Conservation (phyloP, 1,140 invertebrate genomes). For the Rhopalosiphum padi region DNA sequence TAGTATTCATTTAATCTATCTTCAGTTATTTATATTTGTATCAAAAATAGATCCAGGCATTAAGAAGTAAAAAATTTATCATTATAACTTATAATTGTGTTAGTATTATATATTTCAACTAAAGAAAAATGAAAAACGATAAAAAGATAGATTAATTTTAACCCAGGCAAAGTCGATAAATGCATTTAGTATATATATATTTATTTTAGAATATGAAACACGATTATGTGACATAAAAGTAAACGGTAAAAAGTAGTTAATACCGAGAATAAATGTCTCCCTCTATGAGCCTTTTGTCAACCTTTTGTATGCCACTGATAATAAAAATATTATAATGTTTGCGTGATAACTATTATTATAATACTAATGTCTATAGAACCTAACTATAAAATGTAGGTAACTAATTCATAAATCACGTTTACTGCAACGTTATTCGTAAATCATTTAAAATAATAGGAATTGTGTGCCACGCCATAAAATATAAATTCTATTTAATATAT, state of each 20-base stretch:
- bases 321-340: not conserved
- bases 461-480: not conserved
- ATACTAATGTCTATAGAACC: not conserved
- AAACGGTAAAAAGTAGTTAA: not conserved
- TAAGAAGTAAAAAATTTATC: too few species aligned
- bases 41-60: too few species aligned
- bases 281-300: not conserved
- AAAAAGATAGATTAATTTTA: too few species aligned
- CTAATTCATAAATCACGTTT: constrained; percentile 2
- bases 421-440: not conserved
- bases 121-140: too few species aligned
- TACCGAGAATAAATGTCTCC: not conserved
- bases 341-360: constrained; percentile 1
- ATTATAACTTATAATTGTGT: too few species aligned
- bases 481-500: not conserved
- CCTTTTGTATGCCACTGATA: not conserved
- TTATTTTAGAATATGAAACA: not conserved
- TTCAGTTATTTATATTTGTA: too few species aligned
- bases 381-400: not conserved
- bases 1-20: too few species aligned
- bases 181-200: too few species aligned
- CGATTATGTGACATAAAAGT: not conserved
- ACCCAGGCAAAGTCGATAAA: too few species aligned
- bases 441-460: constrained; percentile 19
- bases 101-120: too few species aligned